These are phyloP conservation scores for Pangasius macronema DNA, from an alignment of 2,797 vertebrate species.

Conservation along the genomic window DNA sequence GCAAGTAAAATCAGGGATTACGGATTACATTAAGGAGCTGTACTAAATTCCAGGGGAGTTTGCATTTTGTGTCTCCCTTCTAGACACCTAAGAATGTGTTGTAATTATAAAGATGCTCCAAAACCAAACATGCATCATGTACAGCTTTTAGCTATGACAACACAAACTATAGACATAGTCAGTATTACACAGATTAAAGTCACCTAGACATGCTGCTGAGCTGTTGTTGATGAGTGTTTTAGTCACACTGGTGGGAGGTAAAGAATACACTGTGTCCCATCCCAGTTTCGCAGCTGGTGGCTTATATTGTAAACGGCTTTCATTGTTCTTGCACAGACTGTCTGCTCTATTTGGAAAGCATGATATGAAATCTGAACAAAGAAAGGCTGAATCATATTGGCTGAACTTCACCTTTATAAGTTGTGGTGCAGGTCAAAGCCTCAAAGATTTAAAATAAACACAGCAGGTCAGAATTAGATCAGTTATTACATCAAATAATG, in stretches of 20 bases:
- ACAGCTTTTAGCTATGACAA: not conserved
- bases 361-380: conserved; percentile 16
- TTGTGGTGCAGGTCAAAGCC: not conserved
- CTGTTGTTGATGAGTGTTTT: conserved; percentile 33
- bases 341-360: conserved; percentile 19
- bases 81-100: not conserved
- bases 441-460: not conserved
- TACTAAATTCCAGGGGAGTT: not conserved
- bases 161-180: not conserved
- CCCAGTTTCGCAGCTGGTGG: conserved; percentile 21
- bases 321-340: conserved; percentile 11
- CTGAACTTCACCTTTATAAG: conserved; percentile 3
- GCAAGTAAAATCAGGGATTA: not conserved
- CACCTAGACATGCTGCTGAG: conserved; percentile 1
- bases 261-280: conserved; percentile 27
- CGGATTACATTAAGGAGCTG: not conserved
- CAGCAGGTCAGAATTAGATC: not conserved
- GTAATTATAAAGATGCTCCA: not conserved
- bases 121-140: not conserved
- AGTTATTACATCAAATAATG: not conserved
- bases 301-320: conserved; percentile 3
- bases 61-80: not conserved
- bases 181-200: conserved; percentile 19
- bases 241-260: conserved; percentile 33
- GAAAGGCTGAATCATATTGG: not conserved